phyloP scores from a whole-genome alignment of 2,797 vertebrate species.

The Artibeus lituratus region DNA sequence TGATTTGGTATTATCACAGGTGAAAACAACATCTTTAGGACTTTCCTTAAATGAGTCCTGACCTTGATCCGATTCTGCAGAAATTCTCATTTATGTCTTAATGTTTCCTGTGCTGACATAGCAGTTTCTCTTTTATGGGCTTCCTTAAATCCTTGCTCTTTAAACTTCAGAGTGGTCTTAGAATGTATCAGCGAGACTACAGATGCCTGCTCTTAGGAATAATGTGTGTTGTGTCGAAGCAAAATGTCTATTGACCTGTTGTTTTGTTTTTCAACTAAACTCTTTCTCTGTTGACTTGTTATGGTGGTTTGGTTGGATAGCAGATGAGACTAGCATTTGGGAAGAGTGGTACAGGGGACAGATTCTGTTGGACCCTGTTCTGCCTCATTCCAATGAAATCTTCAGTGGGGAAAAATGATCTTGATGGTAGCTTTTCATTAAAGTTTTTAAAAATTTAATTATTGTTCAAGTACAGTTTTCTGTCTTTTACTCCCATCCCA shows the following conservation, averaged over 20 bases:
- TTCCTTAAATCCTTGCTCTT: conserved; percentile 69
- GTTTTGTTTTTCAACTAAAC: neutral
- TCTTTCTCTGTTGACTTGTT: neutral
- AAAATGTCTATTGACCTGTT: neutral
- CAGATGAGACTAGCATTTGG: neutral
- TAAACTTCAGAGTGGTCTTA: conserved; percentile 60
- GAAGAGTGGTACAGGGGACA: neutral
- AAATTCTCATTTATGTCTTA: conserved; percentile 67
- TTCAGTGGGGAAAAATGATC: neutral
- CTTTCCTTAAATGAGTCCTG: conserved; percentile 60
- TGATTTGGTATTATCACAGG: conserved; percentile 35
- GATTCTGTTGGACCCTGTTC: neutral
- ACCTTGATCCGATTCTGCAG: conserved; percentile 63
- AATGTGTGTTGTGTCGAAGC: neutral
- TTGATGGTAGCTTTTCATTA: neutral
- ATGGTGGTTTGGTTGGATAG: neutral
- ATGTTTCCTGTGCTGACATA: conserved; percentile 64
- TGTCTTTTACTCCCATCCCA: no score
- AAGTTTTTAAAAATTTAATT: no score
- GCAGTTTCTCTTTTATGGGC: conserved; percentile 62
- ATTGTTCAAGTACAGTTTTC: no score
- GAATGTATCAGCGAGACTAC: neutral
- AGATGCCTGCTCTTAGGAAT: neutral
- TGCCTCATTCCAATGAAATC: conserved; percentile 9
- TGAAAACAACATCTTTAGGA: neutral